Conservation (phyloP, 2,797 vertebrate species). For the Ctenosaura bakeri region DNA sequence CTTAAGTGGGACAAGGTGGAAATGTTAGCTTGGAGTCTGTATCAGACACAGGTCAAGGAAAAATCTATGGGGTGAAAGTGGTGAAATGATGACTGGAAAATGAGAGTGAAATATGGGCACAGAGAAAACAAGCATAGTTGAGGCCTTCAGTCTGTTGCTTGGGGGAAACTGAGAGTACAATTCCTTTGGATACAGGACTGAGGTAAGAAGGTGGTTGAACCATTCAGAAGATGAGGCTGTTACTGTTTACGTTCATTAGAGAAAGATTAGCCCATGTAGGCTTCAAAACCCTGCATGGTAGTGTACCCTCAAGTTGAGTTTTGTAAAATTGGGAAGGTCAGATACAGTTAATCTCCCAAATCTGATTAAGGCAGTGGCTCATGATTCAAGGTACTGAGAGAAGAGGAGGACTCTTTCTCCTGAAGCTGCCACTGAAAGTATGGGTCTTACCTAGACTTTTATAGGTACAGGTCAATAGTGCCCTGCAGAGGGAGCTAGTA, state of each 20-base stretch:
- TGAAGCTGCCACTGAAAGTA: not conserved
- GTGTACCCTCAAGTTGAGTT: no score
- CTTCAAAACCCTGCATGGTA: not conserved
- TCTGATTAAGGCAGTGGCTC: not conserved
- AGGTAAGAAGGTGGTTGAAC: not conserved
- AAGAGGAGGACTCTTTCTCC: slow-evolving; percentile 43
- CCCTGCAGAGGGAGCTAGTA: slow-evolving; percentile 9
- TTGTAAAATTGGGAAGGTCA: not conserved
- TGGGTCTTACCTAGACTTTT: not conserved
- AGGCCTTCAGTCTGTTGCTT: not conserved
- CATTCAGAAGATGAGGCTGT: not conserved
- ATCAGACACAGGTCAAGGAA: not conserved
- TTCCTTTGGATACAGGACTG: not conserved
- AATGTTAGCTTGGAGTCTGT: not conserved
- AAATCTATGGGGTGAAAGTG: not conserved
- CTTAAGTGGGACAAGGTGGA: not conserved
- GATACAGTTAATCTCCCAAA: not conserved
- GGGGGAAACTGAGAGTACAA: not conserved
- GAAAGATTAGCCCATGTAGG: not conserved
- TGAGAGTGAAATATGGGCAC: not conserved
- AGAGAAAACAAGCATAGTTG: not conserved
- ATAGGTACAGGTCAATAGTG: not conserved
- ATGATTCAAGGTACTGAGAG: slow-evolving; percentile 36
- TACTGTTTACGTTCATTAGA: not conserved
- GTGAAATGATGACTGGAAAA: not conserved